Evolutionary conservation across 1,140 invertebrate genomes (phyloP), one percentile per base, ranked within the genome.

Genomic region (Patella vulgata): DNA sequence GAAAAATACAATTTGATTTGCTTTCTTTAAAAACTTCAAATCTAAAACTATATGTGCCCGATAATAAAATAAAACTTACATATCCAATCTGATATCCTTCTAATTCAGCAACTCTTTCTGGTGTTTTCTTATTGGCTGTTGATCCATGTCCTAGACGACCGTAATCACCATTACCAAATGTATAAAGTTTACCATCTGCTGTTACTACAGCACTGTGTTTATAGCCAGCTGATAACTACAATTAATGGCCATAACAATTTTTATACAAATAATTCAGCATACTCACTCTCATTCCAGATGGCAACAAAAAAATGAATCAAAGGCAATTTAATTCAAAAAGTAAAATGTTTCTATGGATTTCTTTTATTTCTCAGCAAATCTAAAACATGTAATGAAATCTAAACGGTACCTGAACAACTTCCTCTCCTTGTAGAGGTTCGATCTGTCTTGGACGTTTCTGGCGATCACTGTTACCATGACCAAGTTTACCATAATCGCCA

Each of bases 181-280:
- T 90, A 71, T 87, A 90, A 6, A 91, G 80, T 73, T 89, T 88
- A 3, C 90, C 90, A 81, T 89, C 88, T 14, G 84, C 80, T 28
- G 89, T 89, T 5, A 90, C 87, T 28, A 89, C 89, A 19, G 89
- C 89, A 77, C 87, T 89, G 72, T 91, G 90, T 78, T 90, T 90
- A 77, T 89, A 90, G 21, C 90, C 90, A 81, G 89, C 89, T 2
- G 89, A 84, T 27, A 90, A 82, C 84, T 89, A 64, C 14, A 74
- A 54, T n/a, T n/a, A n/a, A n/a, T n/a, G n/a, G n/a, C n/a, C n/a
- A n/a, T n/a, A n/a, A n/a, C n/a, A n/a, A n/a, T n/a, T n/a, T n/a
- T n/a, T n/a, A n/a, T n/a, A n/a, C n/a, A n/a, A n/a, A n/a, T n/a
- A n/a, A n/a, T n/a, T n/a, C n/a, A n/a, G n/a, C n/a, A n/a, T n/a